phyloP scores from a whole-genome alignment of 2,797 vertebrate genomes.

The Poeciliopsis gracilis region DNA sequence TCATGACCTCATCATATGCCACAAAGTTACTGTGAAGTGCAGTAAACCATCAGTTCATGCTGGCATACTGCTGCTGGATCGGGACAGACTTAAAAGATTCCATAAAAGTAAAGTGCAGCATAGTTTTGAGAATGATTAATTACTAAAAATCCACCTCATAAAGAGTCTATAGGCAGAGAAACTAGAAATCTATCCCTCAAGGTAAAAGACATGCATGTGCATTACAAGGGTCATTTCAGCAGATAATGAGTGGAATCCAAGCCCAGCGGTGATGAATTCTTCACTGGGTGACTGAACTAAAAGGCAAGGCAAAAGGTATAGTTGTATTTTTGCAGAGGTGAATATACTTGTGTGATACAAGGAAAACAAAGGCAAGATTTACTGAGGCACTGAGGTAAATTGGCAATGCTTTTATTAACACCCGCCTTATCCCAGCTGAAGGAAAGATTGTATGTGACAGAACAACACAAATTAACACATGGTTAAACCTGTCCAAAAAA shows the following conservation, averaged over 20 bases:
- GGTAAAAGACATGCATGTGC: slow-evolving; percentile 33
- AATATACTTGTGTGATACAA: slow-evolving; percentile 4
- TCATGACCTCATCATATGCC: slow-evolving; percentile 7
- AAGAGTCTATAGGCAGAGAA: slow-evolving; percentile 21
- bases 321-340: slow-evolving; percentile 23
- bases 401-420: slow-evolving; percentile 66
- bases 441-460: background rate
- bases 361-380: background rate
- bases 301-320: slow-evolving; percentile 28
- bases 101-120: background rate
- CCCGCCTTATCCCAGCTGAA: slow-evolving; percentile 47
- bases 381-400: slow-evolving; percentile 6
- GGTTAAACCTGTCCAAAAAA: background rate
- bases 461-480: background rate
- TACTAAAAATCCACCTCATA: background rate
- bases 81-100: background rate
- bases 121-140: slow-evolving; percentile 12
- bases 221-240: slow-evolving; percentile 60
- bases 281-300: slow-evolving; percentile 49
- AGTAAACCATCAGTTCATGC: slow-evolving; percentile 8
- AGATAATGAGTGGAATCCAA: slow-evolving; percentile 64
- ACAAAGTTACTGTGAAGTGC: background rate
- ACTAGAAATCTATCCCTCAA: slow-evolving; percentile 24
- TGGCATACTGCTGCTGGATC: slow-evolving; percentile 11
- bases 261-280: slow-evolving; percentile 57